Evolutionary conservation across 2,113 vertebrate genomes (phyloP).

Genomic region (Erythrocercus mccallii): DNA sequence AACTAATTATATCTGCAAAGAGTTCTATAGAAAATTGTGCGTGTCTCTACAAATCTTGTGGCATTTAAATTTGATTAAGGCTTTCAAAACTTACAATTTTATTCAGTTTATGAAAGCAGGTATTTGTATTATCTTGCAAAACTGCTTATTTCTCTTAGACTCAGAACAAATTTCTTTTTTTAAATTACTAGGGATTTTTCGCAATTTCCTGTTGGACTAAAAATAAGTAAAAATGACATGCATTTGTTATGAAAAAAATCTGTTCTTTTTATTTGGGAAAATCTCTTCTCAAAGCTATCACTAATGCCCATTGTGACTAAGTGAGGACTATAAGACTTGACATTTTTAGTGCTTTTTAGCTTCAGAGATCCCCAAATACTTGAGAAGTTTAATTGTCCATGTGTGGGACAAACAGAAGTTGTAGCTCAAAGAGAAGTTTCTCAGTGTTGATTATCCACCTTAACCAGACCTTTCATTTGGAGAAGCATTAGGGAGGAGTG

Average conservation of each 20-base stretch:
- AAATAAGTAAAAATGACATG: background rate
- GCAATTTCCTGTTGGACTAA: background rate
- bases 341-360: background rate
- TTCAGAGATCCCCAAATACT: background rate
- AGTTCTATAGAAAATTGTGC: background rate
- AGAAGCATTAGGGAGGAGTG: accelerated
- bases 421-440: background rate
- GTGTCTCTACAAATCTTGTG: background rate
- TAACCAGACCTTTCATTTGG: background rate
- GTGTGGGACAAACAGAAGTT: background rate
- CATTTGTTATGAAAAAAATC: background rate
- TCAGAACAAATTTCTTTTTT: background rate
- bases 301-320: background rate
- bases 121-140: background rate
- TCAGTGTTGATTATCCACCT: background rate
- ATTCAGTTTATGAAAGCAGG: background rate
- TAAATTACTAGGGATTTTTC: background rate
- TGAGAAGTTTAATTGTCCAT: background rate
- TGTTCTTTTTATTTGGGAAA: background rate
- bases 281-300: background rate
- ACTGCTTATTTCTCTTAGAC: background rate
- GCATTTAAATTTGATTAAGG: background rate
- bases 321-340: background rate
- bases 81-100: background rate
- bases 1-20: background rate